Base-by-base conservation (phyloP, 2,888 invertebrate species). In the Chrysolina haemoptera region DNA sequence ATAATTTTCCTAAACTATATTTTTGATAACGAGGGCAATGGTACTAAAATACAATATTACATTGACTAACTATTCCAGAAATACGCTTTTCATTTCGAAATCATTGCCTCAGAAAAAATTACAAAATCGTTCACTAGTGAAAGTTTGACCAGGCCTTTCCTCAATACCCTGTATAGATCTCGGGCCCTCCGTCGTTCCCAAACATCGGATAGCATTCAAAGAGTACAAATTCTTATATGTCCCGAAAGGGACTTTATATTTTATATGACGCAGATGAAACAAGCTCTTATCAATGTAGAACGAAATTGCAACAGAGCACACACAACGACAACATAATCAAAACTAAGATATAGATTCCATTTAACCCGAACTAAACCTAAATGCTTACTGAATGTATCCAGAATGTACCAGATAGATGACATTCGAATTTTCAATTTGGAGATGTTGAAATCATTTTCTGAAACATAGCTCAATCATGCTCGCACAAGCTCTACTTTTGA, bases 211-310 rank as follows among this genome's bases (percentile, higher is more conserved):
- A 85, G 87, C 88, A 88, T 89, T 89, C 88, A 88, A 91, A 92
- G 90, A 93, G 93, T 93, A 93, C 93, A 93, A 93, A 93, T 93
- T 92, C 92, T 91, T 91, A 90, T 91, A 83, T 82, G 82, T 83
- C 83, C 81, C 81, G 75, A 62, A 71, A 50, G 70, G 76, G 78
- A 77, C 77, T 68, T 79, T 83, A 83, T 83, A 84, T 84, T 83
- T 83, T 84, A 79, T 84, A 82, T 81, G 84, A 80, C 81, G 80
- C 81, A 78, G 83, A 81, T 82, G 81, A 80, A 76, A 80, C 73
- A 62, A 72, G 64, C 70, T 63, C 62, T 64, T 70, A 64, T 73
- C 71, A 66, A 71, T 75, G 75, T 70, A 77, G 71, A 72, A 35
- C 62, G 48, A 64, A 50, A 62, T 71, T 46, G 22, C 59, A 43